Conservation (phyloP, 2,888 invertebrate species). For the Capitulum mitella region DNA sequence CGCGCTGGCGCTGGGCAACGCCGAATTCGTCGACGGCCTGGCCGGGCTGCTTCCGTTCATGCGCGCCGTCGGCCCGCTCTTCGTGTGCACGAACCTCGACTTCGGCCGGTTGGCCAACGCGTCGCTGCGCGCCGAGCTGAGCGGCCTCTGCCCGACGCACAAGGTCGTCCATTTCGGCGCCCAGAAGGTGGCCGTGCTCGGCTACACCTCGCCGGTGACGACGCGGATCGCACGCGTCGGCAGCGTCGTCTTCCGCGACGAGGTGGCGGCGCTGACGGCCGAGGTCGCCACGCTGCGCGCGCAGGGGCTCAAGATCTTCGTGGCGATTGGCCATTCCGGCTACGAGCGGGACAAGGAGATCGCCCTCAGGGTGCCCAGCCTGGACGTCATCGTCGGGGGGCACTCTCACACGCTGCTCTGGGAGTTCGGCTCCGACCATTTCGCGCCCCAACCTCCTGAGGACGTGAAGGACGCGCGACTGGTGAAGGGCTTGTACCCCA, state of each 20-base stretch:
- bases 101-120: not conserved
- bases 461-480: too few relatives aligned
- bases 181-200: not conserved
- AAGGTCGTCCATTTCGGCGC: not conserved
- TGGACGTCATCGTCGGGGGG: not conserved
- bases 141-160: not conserved
- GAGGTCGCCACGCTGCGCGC: not conserved
- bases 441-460: not conserved
- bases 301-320: not conserved
- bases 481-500: not conserved
- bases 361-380: not conserved
- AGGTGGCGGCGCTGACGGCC: not conserved
- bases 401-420: not conserved
- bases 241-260: not conserved
- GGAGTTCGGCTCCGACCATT: not conserved
- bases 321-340: not conserved
- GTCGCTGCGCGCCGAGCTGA: not conserved
- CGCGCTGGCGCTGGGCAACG: not conserved
- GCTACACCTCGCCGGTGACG: not conserved
- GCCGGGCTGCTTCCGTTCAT: not conserved
- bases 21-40: not conserved
- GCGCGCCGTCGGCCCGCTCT: not conserved
- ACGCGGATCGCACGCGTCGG: too few relatives aligned
- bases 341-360: not conserved
- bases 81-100: not conserved